A percentile compares a stretch with the other conserved stretches of the same genome.
phyloP scores from a whole-genome alignment of 2,797 vertebrate genomes.

The Lateolabrax maculatus region DNA sequence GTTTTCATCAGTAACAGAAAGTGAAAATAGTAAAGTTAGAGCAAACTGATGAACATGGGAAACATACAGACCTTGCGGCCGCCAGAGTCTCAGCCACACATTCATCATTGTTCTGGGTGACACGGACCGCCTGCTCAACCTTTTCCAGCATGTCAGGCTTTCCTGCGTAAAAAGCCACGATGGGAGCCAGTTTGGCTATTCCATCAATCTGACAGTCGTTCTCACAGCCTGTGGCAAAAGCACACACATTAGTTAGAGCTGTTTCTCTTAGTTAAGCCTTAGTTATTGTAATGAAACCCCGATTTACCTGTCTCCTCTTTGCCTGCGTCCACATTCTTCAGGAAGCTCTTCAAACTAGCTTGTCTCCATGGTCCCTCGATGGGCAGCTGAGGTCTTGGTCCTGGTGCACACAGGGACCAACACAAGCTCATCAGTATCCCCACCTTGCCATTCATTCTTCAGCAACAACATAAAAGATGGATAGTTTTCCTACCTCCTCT shows the following conservation, averaged over 20 bases:
- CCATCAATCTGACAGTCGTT: conserved; percentile 85
- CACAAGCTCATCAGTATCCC: neutral
- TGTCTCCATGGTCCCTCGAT: conserved; percentile 88
- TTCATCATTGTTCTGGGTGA: conserved; percentile 85
- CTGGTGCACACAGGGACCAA: conserved; percentile 47
- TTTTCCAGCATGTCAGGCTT: conserved; percentile 83
- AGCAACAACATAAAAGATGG: neutral
- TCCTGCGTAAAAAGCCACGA: conserved; percentile 85
- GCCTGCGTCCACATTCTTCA: conserved; percentile 84
- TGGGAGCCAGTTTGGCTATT: conserved; percentile 83
- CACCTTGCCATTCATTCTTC: neutral
- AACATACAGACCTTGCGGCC: conserved; percentile 79
- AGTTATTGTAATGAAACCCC: neutral
- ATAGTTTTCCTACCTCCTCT: conserved; percentile 70
- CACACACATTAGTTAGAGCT: neutral
- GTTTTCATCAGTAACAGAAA: neutral
- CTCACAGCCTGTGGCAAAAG: conserved; percentile 76
- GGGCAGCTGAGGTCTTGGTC: conserved; percentile 84
- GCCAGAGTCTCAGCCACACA: conserved; percentile 85
- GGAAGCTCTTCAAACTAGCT: conserved; percentile 81
- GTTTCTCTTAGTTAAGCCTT: neutral
- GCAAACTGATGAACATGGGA: neutral
- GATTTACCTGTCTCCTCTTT: conserved; percentile 81
- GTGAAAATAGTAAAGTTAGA: neutral
- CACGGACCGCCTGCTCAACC: conserved; percentile 79